Percentiles rank a stretch among this genome's conserved stretches.
phyloP scores from a whole-genome alignment of 2,113 vertebrate species.

The Apteryx mantelli region DNA sequence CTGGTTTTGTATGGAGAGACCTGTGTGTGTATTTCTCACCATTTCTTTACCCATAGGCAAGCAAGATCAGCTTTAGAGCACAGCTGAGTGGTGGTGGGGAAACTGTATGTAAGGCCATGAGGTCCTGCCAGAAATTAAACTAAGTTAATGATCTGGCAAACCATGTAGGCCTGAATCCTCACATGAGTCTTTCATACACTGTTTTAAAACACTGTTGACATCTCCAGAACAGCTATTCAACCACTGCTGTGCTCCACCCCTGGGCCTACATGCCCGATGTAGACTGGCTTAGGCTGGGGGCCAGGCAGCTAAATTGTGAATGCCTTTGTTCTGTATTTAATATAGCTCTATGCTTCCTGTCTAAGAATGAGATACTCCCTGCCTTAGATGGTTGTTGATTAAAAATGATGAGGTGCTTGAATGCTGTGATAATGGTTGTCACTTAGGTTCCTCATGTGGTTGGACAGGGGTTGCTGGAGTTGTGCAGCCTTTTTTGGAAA shows the following conservation, averaged over 20 bases:
- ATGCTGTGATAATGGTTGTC: neutral
- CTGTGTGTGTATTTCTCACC: neutral
- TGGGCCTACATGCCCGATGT: neutral
- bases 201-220: neutral
- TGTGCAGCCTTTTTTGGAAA: neutral
- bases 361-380: neutral
- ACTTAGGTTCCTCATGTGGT: neutral
- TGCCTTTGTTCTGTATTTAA: neutral
- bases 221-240: neutral
- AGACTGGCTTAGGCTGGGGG: neutral
- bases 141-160: neutral
- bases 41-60: neutral
- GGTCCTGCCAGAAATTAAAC: neutral
- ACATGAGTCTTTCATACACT: rapidly evolving
- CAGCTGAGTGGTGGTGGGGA: neutral
- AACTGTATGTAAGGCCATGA: neutral
- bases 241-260: neutral
- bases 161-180: neutral
- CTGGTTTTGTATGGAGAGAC: neutral
- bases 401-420: neutral
- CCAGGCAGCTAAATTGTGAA: neutral
- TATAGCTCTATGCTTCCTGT: neutral
- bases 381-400: neutral
- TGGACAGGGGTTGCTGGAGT: neutral
- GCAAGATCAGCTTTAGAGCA: neutral